Base-by-base conservation (phyloP, 2,113 vertebrate genomes). In the Ursus arctos region DNA sequence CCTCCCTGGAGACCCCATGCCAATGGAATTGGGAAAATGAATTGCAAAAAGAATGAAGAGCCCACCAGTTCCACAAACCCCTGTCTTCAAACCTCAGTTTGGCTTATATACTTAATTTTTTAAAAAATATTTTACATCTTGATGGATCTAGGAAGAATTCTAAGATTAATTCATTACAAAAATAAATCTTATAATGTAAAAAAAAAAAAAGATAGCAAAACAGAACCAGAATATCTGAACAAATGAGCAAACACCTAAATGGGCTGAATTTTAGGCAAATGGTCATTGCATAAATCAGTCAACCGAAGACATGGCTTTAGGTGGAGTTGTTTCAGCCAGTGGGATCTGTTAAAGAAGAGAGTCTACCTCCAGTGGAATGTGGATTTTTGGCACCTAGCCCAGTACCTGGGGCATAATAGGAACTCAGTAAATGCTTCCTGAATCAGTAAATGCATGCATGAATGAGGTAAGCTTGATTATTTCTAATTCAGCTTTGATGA, bases 81-180 rank as follows among this genome's bases (percentile, higher is more conserved):
- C 10, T 51, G 31, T 91, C 69, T 93, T 84, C 43, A 24, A 74
- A 85, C 1, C 22, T 61, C 33, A 85, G 63, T 89, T 74, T 89
- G 40, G 43, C 55, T 36, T 94, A 40, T 53, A 74, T 22, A 55
- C 31, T 79, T 90, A n/a, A 89, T 51, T 95, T 77, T 26, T 21
- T 24, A 19, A 95, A 87, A 74, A 83, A 69, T 24, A 33, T 36
- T 97, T 85, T 95, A 61, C 47, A 63, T 49, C n/a, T 69, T 94
- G 67, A 28, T 63, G 83, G 86, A 72, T 65, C 24, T 6, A 51
- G 43, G 36, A 85, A 67, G 40, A 49, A 18, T 77, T 91, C 51
- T 53, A 85, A 71, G 31, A 67, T 53, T 19, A 82, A 89, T 59
- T 93, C 40, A 59, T 74, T 67, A 63, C 21, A 89, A 92, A 90